Base-by-base conservation (phyloP, 2,888 invertebrate species). In the Frankliniella fusca region DNA sequence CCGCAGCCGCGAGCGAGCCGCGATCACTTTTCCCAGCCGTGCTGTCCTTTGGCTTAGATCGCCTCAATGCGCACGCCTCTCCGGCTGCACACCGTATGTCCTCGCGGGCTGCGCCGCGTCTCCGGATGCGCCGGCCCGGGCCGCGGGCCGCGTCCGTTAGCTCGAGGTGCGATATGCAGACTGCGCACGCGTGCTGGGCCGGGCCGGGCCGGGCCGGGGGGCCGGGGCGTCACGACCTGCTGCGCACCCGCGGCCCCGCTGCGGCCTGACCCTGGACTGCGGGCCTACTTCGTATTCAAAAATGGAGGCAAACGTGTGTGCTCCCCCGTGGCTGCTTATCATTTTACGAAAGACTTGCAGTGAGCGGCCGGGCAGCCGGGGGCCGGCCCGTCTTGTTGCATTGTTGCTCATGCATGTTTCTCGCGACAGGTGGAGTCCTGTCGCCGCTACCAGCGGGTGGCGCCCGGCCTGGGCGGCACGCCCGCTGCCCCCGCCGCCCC, bases 401-500 rank as follows among this genome's bases (percentile, higher is more conserved):
- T 38, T 12, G n/a, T 27, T 76, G 70, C 27, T 23, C 27, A 61
- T 61, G 20, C 15, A 15, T 61, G 20, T 18, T 61, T 0, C n/a
- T 61, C n/a, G 61, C 18, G 23, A 15, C 70, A 76, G 70, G 70
- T 76, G 70, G 70, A 76, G 70, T 76, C 70, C 5, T 76, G 70
- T 27, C 70, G 70, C 23, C 70, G 70, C 11, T 76, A 76, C 70
- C 70, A 76, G 70, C 9, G 70, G 70, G 70, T 76, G 23, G 70
- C 70, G 8, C 70, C 70, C 27, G 27, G 70, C 10, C 70, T 76
- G 23, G 70, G 70, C 70, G 80, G 50, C 28, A 49, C 70, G 54
- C 61, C 48, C 18, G 49, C 70, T 10, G 70, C 70, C 70, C 70
- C 70, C 70, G 70, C 23, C 70, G 70, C 70, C 70, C 70, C 70